Evolutionary conservation across 2,797 vertebrate genomes (phyloP), one percentile per base, ranked within the genome.

Genomic region (Poecilia picta): DNA sequence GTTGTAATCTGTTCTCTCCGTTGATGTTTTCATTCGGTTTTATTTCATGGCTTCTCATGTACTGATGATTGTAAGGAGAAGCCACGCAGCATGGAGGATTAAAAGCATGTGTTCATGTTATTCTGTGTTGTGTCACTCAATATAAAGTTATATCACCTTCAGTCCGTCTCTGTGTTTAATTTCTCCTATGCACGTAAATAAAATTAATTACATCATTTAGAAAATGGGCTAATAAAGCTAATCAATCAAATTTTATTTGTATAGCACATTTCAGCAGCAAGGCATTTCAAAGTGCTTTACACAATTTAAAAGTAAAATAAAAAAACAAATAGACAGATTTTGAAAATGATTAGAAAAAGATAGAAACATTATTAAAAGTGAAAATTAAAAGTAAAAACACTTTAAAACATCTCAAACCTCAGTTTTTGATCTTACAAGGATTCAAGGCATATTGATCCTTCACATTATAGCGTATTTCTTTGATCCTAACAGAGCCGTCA

Each of bases 131-230:
- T 75, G 81, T 75, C 78, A 75, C 79, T 91, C 75, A 94, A 94
- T 94, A 94, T 94, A 71, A 95, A 79, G 81, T 90, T 85, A 70
- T 84, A 84, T 71, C 84, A 91, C 85, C 72, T 84, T 46, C 66
- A 74, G 75, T 78, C 31, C 23, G 77, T 59, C 51, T 78, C 72
- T 83, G 78, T n/a, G n/a, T 88, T 47, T 10, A 28, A 75, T n/a
- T 66, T 49, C 18, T 49, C 18, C 23, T 3, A 5, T 74, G 7
- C 8, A 16, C 8, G 41, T 71, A 10, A n/a, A 28, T 45, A 45
- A 28, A 43, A 70, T n/a, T 10, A 70, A 70, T 68, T 41, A 0
- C 7, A 43, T 12, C 12, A 43, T 15, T 13, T 41, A 5, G n/a
- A n/a, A n/a, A n/a, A 45, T 13, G 33, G 18, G 39, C 20, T 25